Percentiles rank a stretch among this genome's conserved stretches.
Evolutionary conservation across 2,113 vertebrate species (phyloP).

Genomic region (Cathartes aura): DNA sequence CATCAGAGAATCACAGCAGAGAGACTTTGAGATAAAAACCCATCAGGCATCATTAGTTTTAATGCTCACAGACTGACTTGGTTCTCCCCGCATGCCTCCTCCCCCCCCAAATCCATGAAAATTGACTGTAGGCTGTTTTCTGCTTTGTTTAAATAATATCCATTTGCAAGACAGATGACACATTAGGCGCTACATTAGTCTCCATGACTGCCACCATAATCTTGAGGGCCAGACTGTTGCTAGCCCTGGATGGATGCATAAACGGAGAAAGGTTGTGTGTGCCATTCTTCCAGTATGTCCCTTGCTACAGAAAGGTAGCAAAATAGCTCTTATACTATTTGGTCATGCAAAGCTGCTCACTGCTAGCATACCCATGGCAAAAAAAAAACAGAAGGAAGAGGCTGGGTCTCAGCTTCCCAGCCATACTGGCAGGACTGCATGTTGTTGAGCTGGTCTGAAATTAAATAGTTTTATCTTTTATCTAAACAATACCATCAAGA

Average conservation of each 20-base stretch:
- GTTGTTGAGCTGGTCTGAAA: neutral
- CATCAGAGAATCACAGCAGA: neutral
- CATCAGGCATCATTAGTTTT: slow-evolving; percentile 20
- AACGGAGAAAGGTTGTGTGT: neutral
- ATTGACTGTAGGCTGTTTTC: neutral
- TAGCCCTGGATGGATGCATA: neutral
- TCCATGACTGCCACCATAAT: neutral
- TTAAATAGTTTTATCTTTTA: neutral
- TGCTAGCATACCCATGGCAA: neutral
- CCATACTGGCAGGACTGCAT: neutral
- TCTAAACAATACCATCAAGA: neutral
- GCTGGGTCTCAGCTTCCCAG: neutral
- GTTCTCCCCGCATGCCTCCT: neutral
- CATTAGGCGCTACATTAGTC: neutral
- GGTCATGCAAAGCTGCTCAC: neutral
- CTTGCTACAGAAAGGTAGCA: neutral
- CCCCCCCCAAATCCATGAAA: neutral
- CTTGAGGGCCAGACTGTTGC: neutral
- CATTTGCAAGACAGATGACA: slow-evolving; percentile 29
- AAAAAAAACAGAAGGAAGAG: neutral
- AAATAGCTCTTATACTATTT: neutral
- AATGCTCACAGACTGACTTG: neutral
- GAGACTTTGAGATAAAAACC: slow-evolving; percentile 28
- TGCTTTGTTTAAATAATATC: slow-evolving; percentile 21
- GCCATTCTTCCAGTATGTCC: neutral